Conservation (phyloP, 2,113 vertebrate species). For the Anarrhichthys ocellatus region DNA sequence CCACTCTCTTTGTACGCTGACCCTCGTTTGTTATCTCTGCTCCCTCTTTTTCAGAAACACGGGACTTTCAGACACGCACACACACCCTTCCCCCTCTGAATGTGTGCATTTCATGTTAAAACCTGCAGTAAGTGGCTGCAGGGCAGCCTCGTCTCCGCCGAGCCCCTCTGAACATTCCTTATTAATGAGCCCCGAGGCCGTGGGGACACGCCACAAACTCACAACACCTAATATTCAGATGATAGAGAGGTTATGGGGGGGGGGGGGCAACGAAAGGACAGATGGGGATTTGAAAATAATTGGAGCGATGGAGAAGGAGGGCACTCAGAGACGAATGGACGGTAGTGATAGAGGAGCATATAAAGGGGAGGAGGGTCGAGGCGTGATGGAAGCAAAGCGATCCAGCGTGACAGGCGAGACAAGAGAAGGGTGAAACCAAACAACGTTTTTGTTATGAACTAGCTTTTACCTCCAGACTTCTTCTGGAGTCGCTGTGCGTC, state of each 20-base stretch:
- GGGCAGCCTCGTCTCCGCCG: conserved; percentile 15
- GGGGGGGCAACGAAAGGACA: conserved; percentile 1
- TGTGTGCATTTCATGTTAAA: conserved; percentile 17
- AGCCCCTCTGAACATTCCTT: conserved; percentile 34
- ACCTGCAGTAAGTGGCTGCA: conserved; percentile 25
- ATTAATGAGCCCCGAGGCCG: conserved; percentile 52
- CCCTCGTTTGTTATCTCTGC: neutral
- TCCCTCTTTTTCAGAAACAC: neutral
- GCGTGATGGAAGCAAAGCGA: conserved; percentile 8
- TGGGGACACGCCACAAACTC: neutral
- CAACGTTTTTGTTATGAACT: neutral
- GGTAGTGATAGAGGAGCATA: conserved; percentile 24
- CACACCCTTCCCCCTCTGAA: neutral
- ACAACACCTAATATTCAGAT: conserved; percentile 25
- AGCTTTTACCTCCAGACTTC: conserved; percentile 16
- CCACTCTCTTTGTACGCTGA: neutral
- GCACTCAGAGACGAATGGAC: conserved; percentile 9
- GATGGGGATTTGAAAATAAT: neutral
- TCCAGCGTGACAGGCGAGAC: conserved; percentile 13
- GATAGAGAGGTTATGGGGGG: conserved; percentile 1
- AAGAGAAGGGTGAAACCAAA: conserved; percentile 6
- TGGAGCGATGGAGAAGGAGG: neutral
- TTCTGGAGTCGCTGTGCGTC: conserved; percentile 42
- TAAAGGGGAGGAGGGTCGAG: neutral
- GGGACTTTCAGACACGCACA: neutral